phyloP scores from a whole-genome alignment of 2,113 vertebrate species.

The Ia io region DNA sequence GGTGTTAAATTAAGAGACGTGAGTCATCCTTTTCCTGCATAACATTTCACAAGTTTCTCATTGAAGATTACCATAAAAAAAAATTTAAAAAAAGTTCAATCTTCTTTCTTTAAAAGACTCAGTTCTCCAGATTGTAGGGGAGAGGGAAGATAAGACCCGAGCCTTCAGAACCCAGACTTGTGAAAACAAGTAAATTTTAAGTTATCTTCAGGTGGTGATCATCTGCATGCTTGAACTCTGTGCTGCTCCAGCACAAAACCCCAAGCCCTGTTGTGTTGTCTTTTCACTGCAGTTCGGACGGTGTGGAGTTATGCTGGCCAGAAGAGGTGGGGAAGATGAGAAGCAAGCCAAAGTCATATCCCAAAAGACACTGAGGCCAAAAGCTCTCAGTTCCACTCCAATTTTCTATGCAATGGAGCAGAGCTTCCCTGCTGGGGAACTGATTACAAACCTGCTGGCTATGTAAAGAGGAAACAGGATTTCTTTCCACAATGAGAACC shows the following conservation, averaged over 20 bases:
- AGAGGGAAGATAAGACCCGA: not conserved
- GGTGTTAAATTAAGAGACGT: slow-evolving; percentile 37
- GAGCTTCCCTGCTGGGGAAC: slow-evolving; percentile 25
- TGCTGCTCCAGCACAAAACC: slow-evolving; percentile 13
- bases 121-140: not conserved
- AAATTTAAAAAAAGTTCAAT: slow-evolving; percentile 30
- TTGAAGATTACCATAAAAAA: slow-evolving; percentile 34
- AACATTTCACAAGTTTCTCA: slow-evolving; percentile 53
- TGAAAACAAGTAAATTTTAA: not conserved
- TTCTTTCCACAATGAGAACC: slow-evolving; percentile 55
- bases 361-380: slow-evolving; percentile 39
- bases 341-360: slow-evolving; percentile 38
- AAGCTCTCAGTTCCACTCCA: slow-evolving; percentile 49
- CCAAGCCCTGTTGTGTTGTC: not conserved
- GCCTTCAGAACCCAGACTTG: slow-evolving; percentile 35
- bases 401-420: slow-evolving; percentile 57
- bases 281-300: not conserved
- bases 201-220: not conserved
- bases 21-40: slow-evolving; percentile 39
- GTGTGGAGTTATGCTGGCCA: slow-evolving; percentile 8
- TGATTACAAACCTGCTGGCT: slow-evolving; percentile 52
- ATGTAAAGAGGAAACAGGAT: slow-evolving; percentile 36
- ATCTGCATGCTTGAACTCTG: not conserved
- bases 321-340: not conserved
- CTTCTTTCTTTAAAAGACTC: not conserved